These are phyloP conservation scores for Montipora sp. DNA, from an alignment of 64 coral and sea anemone genomes.

Conservation along the genomic window DNA sequence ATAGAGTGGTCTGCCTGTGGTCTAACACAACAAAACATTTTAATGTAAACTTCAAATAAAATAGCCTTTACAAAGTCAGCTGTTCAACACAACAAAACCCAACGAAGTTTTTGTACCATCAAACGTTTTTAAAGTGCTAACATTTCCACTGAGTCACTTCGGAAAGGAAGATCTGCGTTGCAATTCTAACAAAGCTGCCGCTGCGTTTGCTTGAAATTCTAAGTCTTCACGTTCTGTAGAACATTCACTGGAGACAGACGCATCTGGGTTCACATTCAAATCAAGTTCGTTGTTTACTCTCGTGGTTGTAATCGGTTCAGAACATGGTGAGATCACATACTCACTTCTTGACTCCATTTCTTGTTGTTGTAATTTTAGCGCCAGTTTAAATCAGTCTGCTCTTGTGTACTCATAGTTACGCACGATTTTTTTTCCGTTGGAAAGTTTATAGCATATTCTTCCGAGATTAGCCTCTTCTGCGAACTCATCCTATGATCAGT, in stretches of 20 bases:
- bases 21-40: conserved; percentile 9
- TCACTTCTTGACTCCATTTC: conserved; percentile 48
- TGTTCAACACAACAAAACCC: background rate
- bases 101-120: background rate
- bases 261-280: conserved; percentile 5
- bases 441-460: conserved; percentile 55
- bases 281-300: background rate
- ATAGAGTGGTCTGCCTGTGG: background rate
- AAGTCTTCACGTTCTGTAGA: background rate
- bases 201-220: too few species aligned
- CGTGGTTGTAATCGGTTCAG: background rate
- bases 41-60: conserved; percentile 15
- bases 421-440: conserved; percentile 14
- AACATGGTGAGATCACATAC: background rate
- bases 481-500: conserved; percentile 42
- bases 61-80: background rate
- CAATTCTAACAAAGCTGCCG: too few species aligned
- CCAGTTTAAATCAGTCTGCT: conserved; percentile 34
- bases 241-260: background rate
- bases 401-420: conserved; percentile 2
- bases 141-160: background rate
- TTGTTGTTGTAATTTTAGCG: conserved; percentile 47
- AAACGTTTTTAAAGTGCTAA: background rate
- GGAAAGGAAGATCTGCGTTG: too few species aligned
- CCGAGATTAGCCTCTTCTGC: conserved; percentile 40